Conservation (phyloP, 2,113 vertebrate genomes). For the Archilochus colubris region DNA sequence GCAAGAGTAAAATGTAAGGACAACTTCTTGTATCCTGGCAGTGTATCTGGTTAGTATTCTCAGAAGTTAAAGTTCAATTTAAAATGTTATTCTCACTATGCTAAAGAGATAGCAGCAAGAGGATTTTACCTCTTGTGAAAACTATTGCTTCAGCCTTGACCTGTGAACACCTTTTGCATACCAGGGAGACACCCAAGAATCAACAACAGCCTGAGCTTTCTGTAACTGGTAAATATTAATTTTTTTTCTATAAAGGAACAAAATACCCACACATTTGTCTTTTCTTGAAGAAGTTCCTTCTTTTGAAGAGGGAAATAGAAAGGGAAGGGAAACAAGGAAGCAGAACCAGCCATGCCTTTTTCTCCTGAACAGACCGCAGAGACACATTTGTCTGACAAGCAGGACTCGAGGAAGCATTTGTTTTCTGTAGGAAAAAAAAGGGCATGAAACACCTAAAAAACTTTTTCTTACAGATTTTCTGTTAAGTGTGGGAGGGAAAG, state of each 20-base stretch:
- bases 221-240: not conserved
- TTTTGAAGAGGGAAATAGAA: not conserved
- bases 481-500: not conserved
- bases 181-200: not conserved
- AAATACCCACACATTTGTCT: not conserved
- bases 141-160: not conserved
- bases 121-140: not conserved
- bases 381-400: not conserved
- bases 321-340: not conserved
- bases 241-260: not conserved
- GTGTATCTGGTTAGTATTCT: not conserved
- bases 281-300: not conserved
- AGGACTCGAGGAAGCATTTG: not conserved
- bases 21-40: not conserved
- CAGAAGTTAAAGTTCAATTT: not conserved
- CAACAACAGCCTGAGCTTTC: not conserved
- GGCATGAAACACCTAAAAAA: not conserved
- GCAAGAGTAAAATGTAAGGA: not conserved
- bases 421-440: not conserved
- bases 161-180: not conserved
- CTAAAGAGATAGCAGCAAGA: not conserved
- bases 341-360: conserved; percentile 12
- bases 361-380: not conserved
- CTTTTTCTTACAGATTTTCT: not conserved
- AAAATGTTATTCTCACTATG: not conserved